A percentile compares a stretch with the other conserved stretches of the same genome.
Evolutionary conservation across 1,140 invertebrate species (phyloP).

Genomic region (Glomeris maerens): DNA sequence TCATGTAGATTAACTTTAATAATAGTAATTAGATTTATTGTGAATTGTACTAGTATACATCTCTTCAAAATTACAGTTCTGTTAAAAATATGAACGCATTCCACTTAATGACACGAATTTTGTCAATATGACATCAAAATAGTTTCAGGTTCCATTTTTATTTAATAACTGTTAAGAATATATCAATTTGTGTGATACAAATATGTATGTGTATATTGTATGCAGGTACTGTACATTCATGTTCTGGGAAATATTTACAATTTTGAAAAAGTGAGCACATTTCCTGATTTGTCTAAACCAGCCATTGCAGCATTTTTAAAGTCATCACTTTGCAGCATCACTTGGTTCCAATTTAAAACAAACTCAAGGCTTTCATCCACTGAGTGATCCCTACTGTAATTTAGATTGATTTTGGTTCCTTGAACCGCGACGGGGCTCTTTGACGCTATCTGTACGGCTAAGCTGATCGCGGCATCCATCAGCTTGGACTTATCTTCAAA

Average conservation of each 20-base stretch:
- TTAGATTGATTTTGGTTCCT: constrained; percentile 63
- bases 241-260: constrained; percentile 19
- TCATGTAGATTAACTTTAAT: too few relatives aligned
- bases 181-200: too few relatives aligned
- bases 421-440: constrained; percentile 92
- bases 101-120: too few relatives aligned
- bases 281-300: constrained; percentile 13
- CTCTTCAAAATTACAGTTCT: too few relatives aligned
- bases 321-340: constrained; percentile 83
- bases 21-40: too few relatives aligned
- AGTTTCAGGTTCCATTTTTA: too few relatives aligned
- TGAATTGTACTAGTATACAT: too few relatives aligned
- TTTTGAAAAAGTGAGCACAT: constrained; percentile 28
- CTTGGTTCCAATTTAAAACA: constrained; percentile 71
- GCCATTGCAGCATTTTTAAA: constrained; percentile 62
- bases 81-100: too few relatives aligned
- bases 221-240: too few relatives aligned
- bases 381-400: constrained; percentile 75
- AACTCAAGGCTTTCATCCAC: constrained; percentile 72
- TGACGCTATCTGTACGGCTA: constrained; percentile 64
- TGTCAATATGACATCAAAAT: too few relatives aligned
- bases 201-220: too few relatives aligned
- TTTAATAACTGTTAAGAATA: too few relatives aligned
- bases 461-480: constrained; percentile 49
- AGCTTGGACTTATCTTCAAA: constrained; percentile 55